Percentiles rank a stretch among this genome's conserved stretches.
These are phyloP conservation scores for Gephyroberyx darwinii DNA, from an alignment of 2,797 vertebrate species.

Conservation along the genomic window DNA sequence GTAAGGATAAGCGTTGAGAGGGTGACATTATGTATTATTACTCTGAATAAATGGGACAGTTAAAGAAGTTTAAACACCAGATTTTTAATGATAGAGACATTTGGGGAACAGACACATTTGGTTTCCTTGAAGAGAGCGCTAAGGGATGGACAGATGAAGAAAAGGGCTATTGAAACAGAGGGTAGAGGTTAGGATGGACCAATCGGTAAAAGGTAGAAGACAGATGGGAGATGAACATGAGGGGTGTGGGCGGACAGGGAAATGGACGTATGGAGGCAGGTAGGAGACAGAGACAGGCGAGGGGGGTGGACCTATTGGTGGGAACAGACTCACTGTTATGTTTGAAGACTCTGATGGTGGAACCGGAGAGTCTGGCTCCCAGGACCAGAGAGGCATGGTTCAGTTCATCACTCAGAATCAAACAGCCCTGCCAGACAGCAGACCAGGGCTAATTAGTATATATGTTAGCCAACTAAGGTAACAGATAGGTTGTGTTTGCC, in stretches of 20 bases:
- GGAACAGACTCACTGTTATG: slow-evolving; percentile 91
- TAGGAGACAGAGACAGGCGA: not conserved
- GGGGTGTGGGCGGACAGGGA: too few relatives aligned
- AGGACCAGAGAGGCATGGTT: slow-evolving; percentile 93
- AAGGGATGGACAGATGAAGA: not conserved
- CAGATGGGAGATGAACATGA: too few relatives aligned
- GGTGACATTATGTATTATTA: too few relatives aligned
- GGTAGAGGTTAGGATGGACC: not conserved
- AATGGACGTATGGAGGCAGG: not conserved
- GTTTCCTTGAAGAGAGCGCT: not conserved
- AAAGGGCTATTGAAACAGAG: not conserved
- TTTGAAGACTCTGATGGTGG: slow-evolving; percentile 93
- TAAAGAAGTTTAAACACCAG: too few relatives aligned
- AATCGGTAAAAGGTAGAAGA: not conserved
- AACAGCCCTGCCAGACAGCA: slow-evolving; percentile 86
- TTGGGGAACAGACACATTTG: not conserved
- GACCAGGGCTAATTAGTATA: not conserved
- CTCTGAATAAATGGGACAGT: too few relatives aligned
- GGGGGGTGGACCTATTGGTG: not conserved
- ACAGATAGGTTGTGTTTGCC: not conserved
- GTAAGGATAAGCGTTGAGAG: too few relatives aligned
- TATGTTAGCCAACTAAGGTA: not conserved
- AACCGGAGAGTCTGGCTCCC: slow-evolving; percentile 91
- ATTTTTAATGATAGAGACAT: not conserved
- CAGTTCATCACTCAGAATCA: slow-evolving; percentile 95